Base-by-base conservation (phyloP, 2,888 invertebrate genomes). In the Leptinotarsa tumamoca region DNA sequence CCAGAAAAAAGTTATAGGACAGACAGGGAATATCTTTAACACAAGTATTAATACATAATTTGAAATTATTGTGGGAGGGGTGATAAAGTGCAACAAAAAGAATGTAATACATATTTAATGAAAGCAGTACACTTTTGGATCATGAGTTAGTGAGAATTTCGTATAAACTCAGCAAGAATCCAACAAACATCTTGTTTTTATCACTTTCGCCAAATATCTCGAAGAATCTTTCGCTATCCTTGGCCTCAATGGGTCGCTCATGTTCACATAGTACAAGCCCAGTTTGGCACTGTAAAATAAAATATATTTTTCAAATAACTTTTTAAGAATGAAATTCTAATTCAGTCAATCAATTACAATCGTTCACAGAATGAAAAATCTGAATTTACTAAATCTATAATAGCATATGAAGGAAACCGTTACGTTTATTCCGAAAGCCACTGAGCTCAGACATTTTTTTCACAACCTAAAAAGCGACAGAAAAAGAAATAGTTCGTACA, bases 231-330 rank as follows among this genome's bases (percentile, higher is more conserved):
- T 79, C 15, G 79, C 68, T 43, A 70, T 91, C 79, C 94, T 89
- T 2, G 90, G 89, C 76, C 91, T 90, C 0, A 90, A 87, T 0
- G 90, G 89, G 80, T 90, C 91, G 1, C 87, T 85, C 84, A 92
- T 93, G 83, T 95, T 91, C 0, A 95, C 93, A 82, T 91, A 89
- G 80, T 92, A 92, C 0, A 95, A 82, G 4, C 95, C 95, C 86
- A 93, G 94, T 83, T 90, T 91, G 80, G 90, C 89, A 18, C 93
- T 93, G 86, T 71, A 91, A 90, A 68, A 27, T 33, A 21, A 73
- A 73, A 0, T 70, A 66, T 52, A 4, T n/a, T 17, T 2, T 52
- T 4, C 17, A 52, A 52, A 52, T 52, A 52, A 52, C 52, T n/a
- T 52, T n/a, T 43, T 3, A 3, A 43, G 43, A 43, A 43, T 43